phyloP scores from a whole-genome alignment of 2,888 invertebrate species.

The Lymantria dispar region DNA sequence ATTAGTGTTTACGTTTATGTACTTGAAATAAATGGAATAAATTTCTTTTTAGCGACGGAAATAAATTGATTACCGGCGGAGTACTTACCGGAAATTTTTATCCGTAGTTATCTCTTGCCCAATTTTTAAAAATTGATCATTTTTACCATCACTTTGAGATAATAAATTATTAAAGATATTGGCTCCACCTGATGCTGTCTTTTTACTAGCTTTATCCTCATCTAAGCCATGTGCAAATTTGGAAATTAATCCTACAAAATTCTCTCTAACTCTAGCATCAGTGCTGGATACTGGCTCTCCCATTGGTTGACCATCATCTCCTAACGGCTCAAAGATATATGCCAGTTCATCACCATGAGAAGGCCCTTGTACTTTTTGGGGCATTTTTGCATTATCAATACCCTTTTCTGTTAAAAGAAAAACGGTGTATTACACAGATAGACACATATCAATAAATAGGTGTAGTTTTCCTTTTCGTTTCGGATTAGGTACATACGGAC shows the following conservation, averaged over 20 bases:
- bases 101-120: slow-evolving; percentile 50
- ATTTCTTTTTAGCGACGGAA: neutral
- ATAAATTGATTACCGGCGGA: neutral
- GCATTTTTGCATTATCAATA: slow-evolving; percentile 14
- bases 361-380: slow-evolving; percentile 56
- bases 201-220: slow-evolving; percentile 29
- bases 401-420: slow-evolving; percentile 27
- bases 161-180: slow-evolving; percentile 11
- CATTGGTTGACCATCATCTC: slow-evolving; percentile 82
- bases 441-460: no score
- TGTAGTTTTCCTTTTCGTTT: no score
- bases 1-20: neutral
- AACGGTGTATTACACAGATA: neutral
- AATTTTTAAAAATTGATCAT: slow-evolving; percentile 59
- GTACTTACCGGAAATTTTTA: slow-evolving; percentile 63
- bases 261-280: slow-evolving; percentile 85
- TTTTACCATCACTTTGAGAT: slow-evolving; percentile 3
- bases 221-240: slow-evolving; percentile 83
- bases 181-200: neutral
- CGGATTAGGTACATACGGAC: no score
- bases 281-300: slow-evolving; percentile 64
- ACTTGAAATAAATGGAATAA: neutral
- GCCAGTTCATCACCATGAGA: slow-evolving; percentile 88
- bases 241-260: slow-evolving; percentile 85
- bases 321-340: slow-evolving; percentile 86